Percentiles rank a stretch among this genome's conserved stretches.
These are phyloP conservation scores for Asbolus verrucosus DNA, from an alignment of 1,140 invertebrate genomes.

Conservation along the genomic window DNA sequence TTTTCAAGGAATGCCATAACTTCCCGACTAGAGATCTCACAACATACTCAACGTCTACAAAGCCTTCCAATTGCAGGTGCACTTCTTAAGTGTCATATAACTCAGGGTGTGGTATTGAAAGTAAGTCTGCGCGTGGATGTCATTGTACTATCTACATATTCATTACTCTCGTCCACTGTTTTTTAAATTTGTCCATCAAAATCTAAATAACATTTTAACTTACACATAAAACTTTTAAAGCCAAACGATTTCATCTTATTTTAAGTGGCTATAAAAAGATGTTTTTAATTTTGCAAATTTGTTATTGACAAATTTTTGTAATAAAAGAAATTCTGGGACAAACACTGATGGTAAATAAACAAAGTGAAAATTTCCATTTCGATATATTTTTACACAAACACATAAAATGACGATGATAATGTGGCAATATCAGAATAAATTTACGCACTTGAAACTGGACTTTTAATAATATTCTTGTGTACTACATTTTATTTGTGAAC, in stretches of 20 bases:
- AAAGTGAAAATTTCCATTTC: slow-evolving; percentile 31
- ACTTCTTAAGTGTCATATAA: slow-evolving; percentile 54
- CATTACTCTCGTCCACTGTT: slow-evolving; percentile 46
- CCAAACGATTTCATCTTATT: too few relatives aligned
- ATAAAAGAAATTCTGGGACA: too few relatives aligned
- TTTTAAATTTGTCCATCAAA: background rate
- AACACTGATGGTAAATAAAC: background rate
- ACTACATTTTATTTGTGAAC: too few relatives aligned
- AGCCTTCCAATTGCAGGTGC: slow-evolving; percentile 51
- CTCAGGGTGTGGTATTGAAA: slow-evolving; percentile 54
- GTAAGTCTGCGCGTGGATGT: slow-evolving; percentile 53
- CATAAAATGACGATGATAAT: slow-evolving; percentile 28
- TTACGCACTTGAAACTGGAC: slow-evolving; percentile 14
- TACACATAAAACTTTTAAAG: too few relatives aligned
- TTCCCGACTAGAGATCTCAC: slow-evolving; percentile 4
- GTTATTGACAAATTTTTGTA: slow-evolving; percentile 6
- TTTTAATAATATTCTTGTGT: too few relatives aligned
- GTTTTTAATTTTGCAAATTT: too few relatives aligned
- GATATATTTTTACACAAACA: slow-evolving; percentile 23
- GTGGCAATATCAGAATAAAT: slow-evolving; percentile 11
- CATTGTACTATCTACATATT: slow-evolving; percentile 58
- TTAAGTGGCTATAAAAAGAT: too few relatives aligned
- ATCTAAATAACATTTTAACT: too few relatives aligned
- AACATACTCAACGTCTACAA: background rate
- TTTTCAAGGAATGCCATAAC: slow-evolving; percentile 15